These are phyloP conservation scores for Hylaea fasciaria DNA, from an alignment of 2,888 invertebrate genomes.

Conservation along the genomic window DNA sequence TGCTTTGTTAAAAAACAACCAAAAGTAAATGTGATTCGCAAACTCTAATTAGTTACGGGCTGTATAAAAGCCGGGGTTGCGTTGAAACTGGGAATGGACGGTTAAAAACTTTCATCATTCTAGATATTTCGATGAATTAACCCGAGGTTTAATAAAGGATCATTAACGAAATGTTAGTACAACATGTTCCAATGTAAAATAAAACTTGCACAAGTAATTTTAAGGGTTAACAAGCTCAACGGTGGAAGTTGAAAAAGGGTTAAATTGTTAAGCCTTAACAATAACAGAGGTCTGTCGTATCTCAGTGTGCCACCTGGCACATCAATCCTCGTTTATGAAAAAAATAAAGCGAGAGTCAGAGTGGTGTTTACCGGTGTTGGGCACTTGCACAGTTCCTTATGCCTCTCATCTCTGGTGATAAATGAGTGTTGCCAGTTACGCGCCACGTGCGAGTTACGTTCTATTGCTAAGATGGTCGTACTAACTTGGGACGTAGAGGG, in stretches of 20 bases:
- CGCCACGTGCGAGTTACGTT: slow-evolving; percentile 70
- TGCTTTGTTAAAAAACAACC: slow-evolving; percentile 57
- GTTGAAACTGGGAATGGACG: slow-evolving; percentile 42
- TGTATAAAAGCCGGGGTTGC: slow-evolving; percentile 37
- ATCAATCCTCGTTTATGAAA: slow-evolving; percentile 61
- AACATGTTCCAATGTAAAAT: slow-evolving; percentile 16
- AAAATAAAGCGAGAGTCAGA: slow-evolving; percentile 40
- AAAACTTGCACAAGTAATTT: slow-evolving; percentile 22
- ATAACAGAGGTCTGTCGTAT: slow-evolving; percentile 41
- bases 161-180: slow-evolving; percentile 10
- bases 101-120: slow-evolving; percentile 50
- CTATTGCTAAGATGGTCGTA: slow-evolving; percentile 45
- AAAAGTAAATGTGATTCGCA: slow-evolving; percentile 56
- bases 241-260: slow-evolving; percentile 39
- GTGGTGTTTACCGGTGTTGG: slow-evolving; percentile 41
- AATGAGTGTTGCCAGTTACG: slow-evolving; percentile 75
- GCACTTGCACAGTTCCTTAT: slow-evolving; percentile 67
- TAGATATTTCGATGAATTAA: slow-evolving; percentile 34
- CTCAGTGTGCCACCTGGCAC: slow-evolving; percentile 50
- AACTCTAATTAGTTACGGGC: slow-evolving; percentile 58
- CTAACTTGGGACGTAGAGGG: slow-evolving; percentile 52
- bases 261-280: slow-evolving; percentile 42
- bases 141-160: slow-evolving; percentile 6
- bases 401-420: slow-evolving; percentile 73
- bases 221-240: slow-evolving; percentile 34